Evolutionary conservation across 2,113 vertebrate species (phyloP), one percentile per base, ranked within the genome.

Genomic region (Oreochromis tanganicae): DNA sequence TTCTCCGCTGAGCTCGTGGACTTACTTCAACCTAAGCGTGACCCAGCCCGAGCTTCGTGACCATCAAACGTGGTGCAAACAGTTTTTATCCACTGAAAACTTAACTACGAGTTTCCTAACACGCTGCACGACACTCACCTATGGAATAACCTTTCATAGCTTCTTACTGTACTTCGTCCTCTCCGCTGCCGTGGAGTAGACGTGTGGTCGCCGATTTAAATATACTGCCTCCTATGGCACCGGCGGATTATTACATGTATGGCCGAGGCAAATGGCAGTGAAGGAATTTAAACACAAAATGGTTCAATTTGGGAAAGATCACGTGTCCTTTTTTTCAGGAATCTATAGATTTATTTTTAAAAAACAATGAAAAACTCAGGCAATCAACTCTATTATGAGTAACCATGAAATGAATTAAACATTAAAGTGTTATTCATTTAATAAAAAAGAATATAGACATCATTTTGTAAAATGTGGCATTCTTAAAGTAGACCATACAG

Each of bases 41-140:
- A 21, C 17, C 43, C 36, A 5, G 6, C 24, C 4, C 46, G 17
- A 32, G 41, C 9, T 29, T 10, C 4, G 5, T 3, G 16, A 19
- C 6, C 1, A 17, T 7, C 27, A 61, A 17, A 21, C 12, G 34
- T 1, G 4, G 13, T 1, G 4, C 2, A 9, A 1, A 1, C 11
- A 1, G 13, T 19, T 13, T 73, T 2, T 14, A 3, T 21, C 16
- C 1, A 29, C 6, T 71, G 16, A 1, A 21, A 21, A 10, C 13
- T 17, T 38, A n/a, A 19, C 17, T 1, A 5, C 17, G 1, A 9
- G 3, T 19, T 48, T n/a, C 9, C 0, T 5, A 7, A 17, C 14
- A 24, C 24, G 19, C 10, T 71, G 4, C n/a, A 7, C 14, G 7
- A 4, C 17, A 93, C 94, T 93, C 84, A 95, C 94, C 93, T 43